Evolutionary conservation across 1,140 invertebrate species (phyloP).

Genomic region (Drosophila nigrodunni): DNA sequence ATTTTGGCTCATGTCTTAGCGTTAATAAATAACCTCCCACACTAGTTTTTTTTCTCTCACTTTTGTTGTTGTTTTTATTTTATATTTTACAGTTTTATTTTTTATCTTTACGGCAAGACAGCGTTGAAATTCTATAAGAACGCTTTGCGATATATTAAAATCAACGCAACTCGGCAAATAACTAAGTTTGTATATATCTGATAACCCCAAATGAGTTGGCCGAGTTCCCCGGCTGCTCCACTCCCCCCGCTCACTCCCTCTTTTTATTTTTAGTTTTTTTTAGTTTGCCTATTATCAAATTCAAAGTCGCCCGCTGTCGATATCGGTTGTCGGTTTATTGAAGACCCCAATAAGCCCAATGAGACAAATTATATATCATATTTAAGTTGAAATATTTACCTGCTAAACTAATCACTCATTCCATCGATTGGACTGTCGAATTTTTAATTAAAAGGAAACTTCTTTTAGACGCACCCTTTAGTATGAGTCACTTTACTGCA

Average conservation of each 20-base stretch:
- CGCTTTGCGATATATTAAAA: constrained; percentile 42
- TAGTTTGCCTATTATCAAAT: constrained; percentile 60
- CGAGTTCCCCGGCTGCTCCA: too few relatives aligned
- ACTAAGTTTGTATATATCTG: constrained; percentile 34
- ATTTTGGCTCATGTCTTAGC: constrained; percentile 58
- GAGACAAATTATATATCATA: constrained; percentile 71
- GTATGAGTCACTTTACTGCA: constrained; percentile 22
- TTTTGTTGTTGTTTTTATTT: constrained; percentile 10
- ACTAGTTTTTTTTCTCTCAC: constrained; percentile 10
- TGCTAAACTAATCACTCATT: constrained; percentile 34
- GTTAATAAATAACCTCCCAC: constrained; percentile 79
- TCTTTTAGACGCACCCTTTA: not conserved
- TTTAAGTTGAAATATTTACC: constrained; percentile 16
- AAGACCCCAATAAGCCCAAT: constrained; percentile 57
- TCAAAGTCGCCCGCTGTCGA: constrained; percentile 44
- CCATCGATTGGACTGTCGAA: constrained; percentile 1
- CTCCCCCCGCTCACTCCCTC: not conserved
- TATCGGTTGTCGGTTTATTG: constrained; percentile 69
- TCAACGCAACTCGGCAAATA: constrained; percentile 58
- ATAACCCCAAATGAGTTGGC: constrained; percentile 32
- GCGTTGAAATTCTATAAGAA: constrained; percentile 62
- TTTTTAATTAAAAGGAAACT: constrained; percentile 28
- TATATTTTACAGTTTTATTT: constrained; percentile 22
- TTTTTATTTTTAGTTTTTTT: constrained; percentile 30
- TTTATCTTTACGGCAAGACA: constrained; percentile 68